phyloP scores from a whole-genome alignment of 2,888 invertebrate species.

The Pycnomerus fuliginosus region DNA sequence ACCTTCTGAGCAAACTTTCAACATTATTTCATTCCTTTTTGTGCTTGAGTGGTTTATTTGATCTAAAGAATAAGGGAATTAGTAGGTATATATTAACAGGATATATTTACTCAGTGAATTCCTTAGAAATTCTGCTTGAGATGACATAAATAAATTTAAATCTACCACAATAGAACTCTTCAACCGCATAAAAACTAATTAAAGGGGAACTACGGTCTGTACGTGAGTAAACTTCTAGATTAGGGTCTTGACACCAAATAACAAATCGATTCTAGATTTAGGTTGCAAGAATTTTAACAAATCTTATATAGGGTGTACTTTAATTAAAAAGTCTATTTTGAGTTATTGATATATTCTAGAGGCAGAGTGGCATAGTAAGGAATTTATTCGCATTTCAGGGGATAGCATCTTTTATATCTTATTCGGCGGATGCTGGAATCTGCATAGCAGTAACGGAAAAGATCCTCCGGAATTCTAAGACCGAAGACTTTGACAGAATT shows the following conservation, averaged over 20 bases:
- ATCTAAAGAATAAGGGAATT: too few relatives aligned
- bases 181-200: conserved; percentile 24
- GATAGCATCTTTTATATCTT: conserved; percentile 60
- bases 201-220: conserved; percentile 16
- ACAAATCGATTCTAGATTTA: conserved; percentile 21
- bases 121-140: background rate
- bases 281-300: conserved; percentile 17
- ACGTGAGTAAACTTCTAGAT: conserved; percentile 23
- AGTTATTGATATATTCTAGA: too few relatives aligned
- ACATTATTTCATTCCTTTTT: too few relatives aligned
- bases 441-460: conserved; percentile 60
- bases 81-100: too few relatives aligned
- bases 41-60: too few relatives aligned
- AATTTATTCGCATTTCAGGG: conserved; percentile 50
- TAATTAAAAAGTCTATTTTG: conserved; percentile 10
- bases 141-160: conserved; percentile 16
- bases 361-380: too few relatives aligned
- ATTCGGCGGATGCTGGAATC: conserved; percentile 54
- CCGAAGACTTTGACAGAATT: conserved; percentile 61
- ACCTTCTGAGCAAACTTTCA: too few relatives aligned
- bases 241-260: conserved; percentile 16
- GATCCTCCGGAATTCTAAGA: conserved; percentile 59
- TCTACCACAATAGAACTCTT: conserved; percentile 7
- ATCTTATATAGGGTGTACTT: background rate
- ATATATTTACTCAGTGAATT: too few relatives aligned